Conservation (phyloP, 2,113 vertebrate genomes). For the Rhynchomys soricoides region DNA sequence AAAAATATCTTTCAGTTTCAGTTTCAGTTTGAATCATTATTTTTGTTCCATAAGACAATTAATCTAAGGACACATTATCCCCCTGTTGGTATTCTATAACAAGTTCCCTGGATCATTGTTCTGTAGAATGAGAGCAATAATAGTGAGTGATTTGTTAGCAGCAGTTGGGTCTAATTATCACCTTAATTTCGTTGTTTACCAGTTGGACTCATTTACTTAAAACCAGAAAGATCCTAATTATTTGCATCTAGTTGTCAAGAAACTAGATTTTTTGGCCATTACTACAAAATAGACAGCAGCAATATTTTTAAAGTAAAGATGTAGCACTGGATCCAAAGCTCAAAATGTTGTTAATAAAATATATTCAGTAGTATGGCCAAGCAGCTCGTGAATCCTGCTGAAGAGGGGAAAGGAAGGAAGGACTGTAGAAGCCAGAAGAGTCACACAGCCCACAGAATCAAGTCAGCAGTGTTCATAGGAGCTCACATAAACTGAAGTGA, state of each 20-base stretch:
- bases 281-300: conserved; percentile 21
- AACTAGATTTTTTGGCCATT: neutral
- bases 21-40: neutral
- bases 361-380: neutral
- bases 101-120: neutral
- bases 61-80: neutral
- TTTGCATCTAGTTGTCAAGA: neutral
- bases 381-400: neutral
- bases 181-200: conserved; percentile 25
- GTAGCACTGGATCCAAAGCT: neutral
- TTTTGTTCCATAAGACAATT: neutral
- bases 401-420: neutral
- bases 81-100: neutral
- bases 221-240: neutral
- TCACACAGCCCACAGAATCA: neutral
- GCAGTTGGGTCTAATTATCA: neutral
- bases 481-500: neutral
- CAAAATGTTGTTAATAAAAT: neutral
- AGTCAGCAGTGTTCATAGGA: neutral
- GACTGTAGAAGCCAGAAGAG: neutral
- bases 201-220: conserved; percentile 10
- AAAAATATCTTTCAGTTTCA: neutral
- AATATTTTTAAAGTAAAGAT: conserved; percentile 29
- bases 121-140: neutral
- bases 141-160: neutral